Evolutionary conservation across 2,888 invertebrate genomes (phyloP).

Genomic region (Leucoma salicis): DNA sequence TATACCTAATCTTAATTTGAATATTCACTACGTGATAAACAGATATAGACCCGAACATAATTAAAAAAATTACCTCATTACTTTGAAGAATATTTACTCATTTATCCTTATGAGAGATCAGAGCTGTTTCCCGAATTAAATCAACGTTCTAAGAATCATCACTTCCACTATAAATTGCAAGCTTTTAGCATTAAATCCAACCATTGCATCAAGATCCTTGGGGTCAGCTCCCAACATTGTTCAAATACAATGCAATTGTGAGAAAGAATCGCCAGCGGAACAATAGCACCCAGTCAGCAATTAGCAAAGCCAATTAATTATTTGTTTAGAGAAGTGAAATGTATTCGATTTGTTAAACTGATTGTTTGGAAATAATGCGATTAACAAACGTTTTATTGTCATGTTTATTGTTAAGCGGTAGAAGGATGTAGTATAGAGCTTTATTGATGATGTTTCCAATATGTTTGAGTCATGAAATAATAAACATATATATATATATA

Average conservation of each 20-base stretch:
- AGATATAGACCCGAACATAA: too few relatives aligned
- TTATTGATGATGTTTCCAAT: too few relatives aligned
- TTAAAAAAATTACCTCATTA: too few relatives aligned
- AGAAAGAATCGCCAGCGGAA: constrained; percentile 65
- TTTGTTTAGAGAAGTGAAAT: constrained; percentile 50
- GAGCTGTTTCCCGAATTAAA: constrained; percentile 20
- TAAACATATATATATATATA: too few relatives aligned
- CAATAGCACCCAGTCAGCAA: constrained; percentile 71
- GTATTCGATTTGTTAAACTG: constrained; percentile 49
- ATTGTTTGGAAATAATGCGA: constrained; percentile 25
- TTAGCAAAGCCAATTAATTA: constrained; percentile 75
- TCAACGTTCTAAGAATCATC: constrained; percentile 44
- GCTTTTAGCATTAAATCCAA: constrained; percentile 36
- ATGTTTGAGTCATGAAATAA: too few relatives aligned
- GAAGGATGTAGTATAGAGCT: too few relatives aligned
- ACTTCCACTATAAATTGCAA: constrained; percentile 37
- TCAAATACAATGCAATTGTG: constrained; percentile 77
- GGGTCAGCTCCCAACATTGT: constrained; percentile 80
- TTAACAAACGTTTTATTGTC: constrained; percentile 8
- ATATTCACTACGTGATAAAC: too few relatives aligned
- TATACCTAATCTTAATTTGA: too few relatives aligned
- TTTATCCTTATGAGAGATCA: too few relatives aligned
- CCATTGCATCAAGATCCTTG: constrained; percentile 61
- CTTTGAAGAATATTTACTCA: too few relatives aligned
- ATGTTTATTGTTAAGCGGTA: too few relatives aligned